Conservation (phyloP, 2,797 vertebrate species). For the Premnoplex brunnescens region DNA sequence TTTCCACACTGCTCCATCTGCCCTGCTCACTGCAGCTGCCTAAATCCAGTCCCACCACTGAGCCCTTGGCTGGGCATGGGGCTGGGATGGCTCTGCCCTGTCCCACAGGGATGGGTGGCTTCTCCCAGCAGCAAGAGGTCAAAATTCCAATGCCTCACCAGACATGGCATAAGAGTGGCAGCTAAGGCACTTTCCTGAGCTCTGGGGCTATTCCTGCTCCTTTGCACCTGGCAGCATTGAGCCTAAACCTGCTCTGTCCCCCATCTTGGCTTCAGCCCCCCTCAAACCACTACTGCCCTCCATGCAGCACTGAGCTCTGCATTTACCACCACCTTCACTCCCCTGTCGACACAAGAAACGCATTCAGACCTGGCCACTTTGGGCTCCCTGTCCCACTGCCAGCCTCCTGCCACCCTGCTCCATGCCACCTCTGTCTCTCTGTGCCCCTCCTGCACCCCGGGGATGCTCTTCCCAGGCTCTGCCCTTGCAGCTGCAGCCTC, state of each 20-base stretch:
- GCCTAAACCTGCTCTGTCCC: not conserved
- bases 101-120: not conserved
- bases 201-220: not conserved
- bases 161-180: not conserved
- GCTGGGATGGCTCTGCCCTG: not conserved
- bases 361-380: not conserved
- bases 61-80: accelerated
- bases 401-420: not conserved
- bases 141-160: not conserved
- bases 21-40: not conserved
- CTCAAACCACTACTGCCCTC: not conserved
- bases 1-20: not conserved
- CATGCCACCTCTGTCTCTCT: not conserved
- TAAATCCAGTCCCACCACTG: not conserved
- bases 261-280: not conserved
- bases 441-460: not conserved
- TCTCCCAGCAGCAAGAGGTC: not conserved
- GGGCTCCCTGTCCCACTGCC: not conserved
- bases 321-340: not conserved
- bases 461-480: not conserved
- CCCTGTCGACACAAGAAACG: not conserved
- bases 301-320: not conserved
- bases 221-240: not conserved
- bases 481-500: not conserved
- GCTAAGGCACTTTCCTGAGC: constrained; percentile 7